Evolutionary conservation across 2,797 vertebrate genomes (phyloP).

Genomic region (Takifugu ocellatus): DNA sequence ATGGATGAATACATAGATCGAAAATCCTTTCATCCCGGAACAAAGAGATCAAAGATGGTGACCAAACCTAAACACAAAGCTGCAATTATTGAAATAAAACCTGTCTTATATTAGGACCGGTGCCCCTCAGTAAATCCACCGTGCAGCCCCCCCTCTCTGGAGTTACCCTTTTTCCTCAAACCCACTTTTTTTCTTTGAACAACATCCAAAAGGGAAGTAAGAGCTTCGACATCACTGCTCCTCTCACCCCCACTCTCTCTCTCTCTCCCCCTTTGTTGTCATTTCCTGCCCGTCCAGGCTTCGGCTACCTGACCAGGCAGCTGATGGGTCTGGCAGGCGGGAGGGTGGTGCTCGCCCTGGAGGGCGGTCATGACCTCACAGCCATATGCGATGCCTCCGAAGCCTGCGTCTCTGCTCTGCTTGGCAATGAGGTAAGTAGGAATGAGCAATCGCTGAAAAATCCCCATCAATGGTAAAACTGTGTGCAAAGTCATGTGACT

Average conservation of each 20-base stretch:
- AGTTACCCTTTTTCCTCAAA: slow-evolving; percentile 35
- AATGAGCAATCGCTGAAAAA: slow-evolving; percentile 5
- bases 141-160: slow-evolving; percentile 46
- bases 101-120: slow-evolving; percentile 70
- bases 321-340: slow-evolving; percentile 95
- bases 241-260: slow-evolving; percentile 6
- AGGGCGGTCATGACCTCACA: slow-evolving; percentile 96
- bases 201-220: slow-evolving; percentile 60
- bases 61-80: slow-evolving; percentile 43
- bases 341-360: slow-evolving; percentile 89
- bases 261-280: slow-evolving; percentile 41
- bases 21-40: slow-evolving; percentile 32
- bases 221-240: slow-evolving; percentile 25
- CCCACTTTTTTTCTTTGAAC: slow-evolving; percentile 51
- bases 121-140: slow-evolving; percentile 63
- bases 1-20: slow-evolving; percentile 44
- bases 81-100: slow-evolving; percentile 63
- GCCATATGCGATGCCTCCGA: slow-evolving; percentile 98
- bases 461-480: slow-evolving; percentile 12
- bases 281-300: slow-evolving; percentile 83
- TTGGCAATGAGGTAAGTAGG: slow-evolving; percentile 89
- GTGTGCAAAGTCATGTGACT: background rate
- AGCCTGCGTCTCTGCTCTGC: slow-evolving; percentile 92
- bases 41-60: slow-evolving; percentile 59
- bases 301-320: slow-evolving; percentile 96